Evolutionary conservation across 2,797 vertebrate species (phyloP), one percentile per base, ranked within the genome.

Genomic region (Sebastes goodei): DNA sequence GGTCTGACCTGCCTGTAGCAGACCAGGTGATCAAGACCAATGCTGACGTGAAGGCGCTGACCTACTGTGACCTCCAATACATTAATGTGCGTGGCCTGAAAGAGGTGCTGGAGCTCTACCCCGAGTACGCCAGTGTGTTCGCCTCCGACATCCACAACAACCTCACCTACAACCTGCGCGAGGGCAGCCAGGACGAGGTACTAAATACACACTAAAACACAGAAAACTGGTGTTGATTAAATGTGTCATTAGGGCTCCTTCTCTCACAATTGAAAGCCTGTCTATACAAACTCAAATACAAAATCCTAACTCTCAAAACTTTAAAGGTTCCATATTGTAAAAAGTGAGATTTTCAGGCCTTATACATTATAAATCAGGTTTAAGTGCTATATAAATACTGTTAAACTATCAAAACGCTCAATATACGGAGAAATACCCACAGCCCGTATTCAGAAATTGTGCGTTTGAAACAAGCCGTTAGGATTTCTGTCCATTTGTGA

Each of bases 41-140:
- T 0, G 98, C 98, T 0, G 98, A 99, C 0, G 98, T 99, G 90
- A 99, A 98, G 93, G 98, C 98, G 0, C 91, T 99, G 92, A 99
- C 98, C 78, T 99, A 99, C 93, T 98, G 98, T 0, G 98, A 98
- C 93, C 97, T 99, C 42, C 98, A 99, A 91, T 96, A 98, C 82
- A 96, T 99, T 49, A 96, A 96, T 38, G 93, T 98, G 84, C 95
- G 93, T 12, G 98, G 97, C 17, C 95, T 99, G 86, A 94, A 94
- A 1, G 97, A 99, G 70, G 98, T 99, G 88, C 95, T 99, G 81
- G 96, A 96, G 72, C 96, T 99, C 29, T 99, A 99, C 87, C 97
- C 98, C 0, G 98, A 99, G 87, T 99, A 98, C 0, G 96, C 95
- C 81, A 95, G 92, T 74, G 94, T 97, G 72, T 99, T 99, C 75